These are phyloP conservation scores for Stenolophus ochropezus DNA, from an alignment of 2,888 invertebrate genomes.

Conservation along the genomic window DNA sequence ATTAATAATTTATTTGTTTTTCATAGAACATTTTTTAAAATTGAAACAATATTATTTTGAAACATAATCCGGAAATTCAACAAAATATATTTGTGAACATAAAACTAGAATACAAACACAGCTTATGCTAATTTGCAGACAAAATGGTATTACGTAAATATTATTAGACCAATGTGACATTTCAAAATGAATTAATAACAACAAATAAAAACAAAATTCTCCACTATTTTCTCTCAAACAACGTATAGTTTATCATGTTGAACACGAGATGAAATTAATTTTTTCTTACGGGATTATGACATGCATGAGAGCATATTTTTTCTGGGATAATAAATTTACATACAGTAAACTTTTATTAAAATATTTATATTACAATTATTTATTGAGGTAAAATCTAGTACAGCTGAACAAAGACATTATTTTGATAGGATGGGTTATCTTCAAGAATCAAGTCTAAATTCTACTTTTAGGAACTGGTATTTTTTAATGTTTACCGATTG, in stretches of 20 bases:
- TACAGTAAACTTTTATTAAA: too few relatives aligned
- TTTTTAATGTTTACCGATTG: too few relatives aligned
- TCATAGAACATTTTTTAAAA: neutral
- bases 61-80: neutral
- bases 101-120: neutral
- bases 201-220: neutral
- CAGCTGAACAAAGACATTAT: too few relatives aligned
- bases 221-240: neutral
- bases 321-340: too few relatives aligned
- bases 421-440: too few relatives aligned
- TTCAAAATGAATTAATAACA: neutral
- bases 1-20: neutral
- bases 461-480: too few relatives aligned
- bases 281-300: neutral
- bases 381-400: too few relatives aligned
- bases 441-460: too few relatives aligned
- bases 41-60: neutral
- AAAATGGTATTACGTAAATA: neutral
- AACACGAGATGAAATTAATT: neutral
- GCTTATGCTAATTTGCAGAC: neutral
- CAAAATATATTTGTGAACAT: slow-evolving; percentile 3
- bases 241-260: neutral
- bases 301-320: too few relatives aligned
- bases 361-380: too few relatives aligned
- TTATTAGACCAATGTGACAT: neutral